phyloP scores from a whole-genome alignment of 2,113 vertebrate species.

The Chitala chitala region DNA sequence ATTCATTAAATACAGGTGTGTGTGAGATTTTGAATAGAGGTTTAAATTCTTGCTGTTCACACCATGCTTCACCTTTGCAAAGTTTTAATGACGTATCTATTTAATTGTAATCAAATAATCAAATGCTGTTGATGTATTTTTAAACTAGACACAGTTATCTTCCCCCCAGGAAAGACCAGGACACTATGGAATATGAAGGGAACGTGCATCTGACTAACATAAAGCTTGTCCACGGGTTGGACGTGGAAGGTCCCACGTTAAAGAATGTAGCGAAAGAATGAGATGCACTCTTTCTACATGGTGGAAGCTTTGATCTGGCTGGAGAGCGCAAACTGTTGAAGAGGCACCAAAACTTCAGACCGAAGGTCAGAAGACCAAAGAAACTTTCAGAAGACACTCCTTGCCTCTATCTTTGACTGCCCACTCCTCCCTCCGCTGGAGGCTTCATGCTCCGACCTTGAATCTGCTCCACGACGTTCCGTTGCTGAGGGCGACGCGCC shows the following conservation, averaged over 20 bases:
- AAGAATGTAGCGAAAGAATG: neutral
- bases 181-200: too few species aligned
- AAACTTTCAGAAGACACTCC: neutral
- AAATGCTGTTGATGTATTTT: too few species aligned
- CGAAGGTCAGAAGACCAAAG: constrained; percentile 36
- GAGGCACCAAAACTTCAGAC: constrained; percentile 33
- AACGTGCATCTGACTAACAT: too few species aligned
- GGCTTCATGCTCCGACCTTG: neutral
- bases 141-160: too few species aligned
- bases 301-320: constrained; percentile 24
- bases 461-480: neutral
- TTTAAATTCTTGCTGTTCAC: too few species aligned
- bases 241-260: neutral
- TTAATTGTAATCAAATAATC: too few species aligned
- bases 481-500: neutral
- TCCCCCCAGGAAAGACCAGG: too few species aligned
- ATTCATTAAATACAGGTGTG: too few species aligned
- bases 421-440: neutral
- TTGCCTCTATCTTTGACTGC: neutral
- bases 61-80: too few species aligned
- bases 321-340: constrained; percentile 29
- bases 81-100: too few species aligned
- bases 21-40: too few species aligned
- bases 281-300: constrained; percentile 30
- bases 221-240: too few species aligned